phyloP scores from a whole-genome alignment of 2,888 invertebrate genomes.

The Palloptera scutellata region DNA sequence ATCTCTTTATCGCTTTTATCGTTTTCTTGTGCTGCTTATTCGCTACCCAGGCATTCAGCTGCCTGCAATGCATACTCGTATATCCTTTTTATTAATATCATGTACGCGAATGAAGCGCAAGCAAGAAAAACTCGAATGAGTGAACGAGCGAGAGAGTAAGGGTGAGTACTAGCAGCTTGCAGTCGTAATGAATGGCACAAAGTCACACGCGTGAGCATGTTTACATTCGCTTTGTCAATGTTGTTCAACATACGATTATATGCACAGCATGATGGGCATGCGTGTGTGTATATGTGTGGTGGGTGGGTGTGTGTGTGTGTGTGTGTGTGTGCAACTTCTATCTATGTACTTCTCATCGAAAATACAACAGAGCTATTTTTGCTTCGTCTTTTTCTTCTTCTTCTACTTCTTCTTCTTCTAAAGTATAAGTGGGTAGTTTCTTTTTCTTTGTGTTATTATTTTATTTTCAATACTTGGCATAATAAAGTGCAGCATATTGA shows the following conservation, averaged over 20 bases:
- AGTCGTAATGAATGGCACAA: conserved; percentile 24
- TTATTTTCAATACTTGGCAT: conserved; percentile 1
- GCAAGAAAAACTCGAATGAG: no score
- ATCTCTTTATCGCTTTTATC: no score
- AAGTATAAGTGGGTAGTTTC: no score
- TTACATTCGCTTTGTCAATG: conserved; percentile 24
- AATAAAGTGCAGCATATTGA: conserved; percentile 25
- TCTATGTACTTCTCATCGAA: conserved; percentile 17
- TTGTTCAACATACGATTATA: not conserved
- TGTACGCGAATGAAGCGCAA: no score
- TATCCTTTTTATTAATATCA: no score
- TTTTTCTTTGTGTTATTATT: conserved; percentile 15
- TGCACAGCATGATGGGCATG: not conserved
- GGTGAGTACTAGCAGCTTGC: conserved; percentile 8
- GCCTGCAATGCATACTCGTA: no score
- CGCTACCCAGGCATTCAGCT: no score
- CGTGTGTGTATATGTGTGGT: not conserved
- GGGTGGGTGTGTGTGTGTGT: not conserved
- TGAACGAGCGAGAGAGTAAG: not conserved
- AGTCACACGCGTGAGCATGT: conserved; percentile 28
- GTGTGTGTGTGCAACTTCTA: not conserved
- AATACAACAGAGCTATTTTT: not conserved
- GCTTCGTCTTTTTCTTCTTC: not conserved
- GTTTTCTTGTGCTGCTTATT: no score
- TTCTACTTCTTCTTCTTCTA: no score